phyloP scores from a whole-genome alignment of 1,140 invertebrate species.

The Rhagoletis zephyria region DNA sequence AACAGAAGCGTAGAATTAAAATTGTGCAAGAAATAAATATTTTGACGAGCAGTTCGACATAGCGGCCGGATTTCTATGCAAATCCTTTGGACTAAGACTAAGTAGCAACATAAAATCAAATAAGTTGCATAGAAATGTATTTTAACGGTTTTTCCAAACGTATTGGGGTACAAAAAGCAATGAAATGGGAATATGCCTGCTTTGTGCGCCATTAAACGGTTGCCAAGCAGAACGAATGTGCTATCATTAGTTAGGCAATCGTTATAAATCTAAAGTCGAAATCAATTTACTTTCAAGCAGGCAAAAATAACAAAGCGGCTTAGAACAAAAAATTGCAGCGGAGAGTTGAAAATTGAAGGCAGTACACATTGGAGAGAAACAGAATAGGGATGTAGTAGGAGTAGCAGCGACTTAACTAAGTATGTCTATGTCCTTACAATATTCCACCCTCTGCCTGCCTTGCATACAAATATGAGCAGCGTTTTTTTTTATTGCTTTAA shows the following conservation, averaged over 20 bases:
- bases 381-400: neutral
- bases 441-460: too few species aligned
- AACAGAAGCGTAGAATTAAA: slow-evolving; percentile 50
- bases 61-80: slow-evolving; percentile 31
- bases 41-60: neutral
- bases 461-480: too few species aligned
- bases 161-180: neutral
- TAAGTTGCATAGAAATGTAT: slow-evolving; percentile 1
- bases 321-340: neutral
- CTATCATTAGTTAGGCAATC: slow-evolving; percentile 48
- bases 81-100: slow-evolving; percentile 53
- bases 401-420: too few species aligned
- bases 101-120: slow-evolving; percentile 27
- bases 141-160: neutral
- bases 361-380: neutral
- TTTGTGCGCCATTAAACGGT: slow-evolving; percentile 2
- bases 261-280: slow-evolving; percentile 64
- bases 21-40: slow-evolving; percentile 22
- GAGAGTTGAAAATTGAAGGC: neutral
- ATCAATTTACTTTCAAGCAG: slow-evolving; percentile 64
- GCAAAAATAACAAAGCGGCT: neutral
- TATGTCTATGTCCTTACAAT: too few species aligned
- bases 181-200: neutral
- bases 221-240: slow-evolving; percentile 48
- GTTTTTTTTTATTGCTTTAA: neutral